Percentiles rank a stretch among this genome's conserved stretches.
Conservation (phyloP, 2,113 vertebrate genomes). For the Thalassarche chlororhynchos region DNA sequence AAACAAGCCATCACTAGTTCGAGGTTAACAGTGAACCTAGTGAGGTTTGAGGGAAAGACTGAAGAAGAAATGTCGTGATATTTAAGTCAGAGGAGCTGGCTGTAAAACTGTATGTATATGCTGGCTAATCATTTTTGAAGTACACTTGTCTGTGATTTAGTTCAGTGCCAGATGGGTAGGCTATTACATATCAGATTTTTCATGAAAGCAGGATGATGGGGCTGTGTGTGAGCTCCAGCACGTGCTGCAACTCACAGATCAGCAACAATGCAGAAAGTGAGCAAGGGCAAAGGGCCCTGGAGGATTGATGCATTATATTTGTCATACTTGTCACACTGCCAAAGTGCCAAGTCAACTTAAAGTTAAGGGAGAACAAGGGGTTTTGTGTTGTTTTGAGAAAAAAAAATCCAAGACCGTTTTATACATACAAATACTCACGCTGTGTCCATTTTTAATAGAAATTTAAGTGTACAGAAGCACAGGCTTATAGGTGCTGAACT, state of each 20-base stretch:
- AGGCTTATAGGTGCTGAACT: background rate
- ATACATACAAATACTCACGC: background rate
- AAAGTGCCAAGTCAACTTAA: background rate
- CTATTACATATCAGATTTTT: background rate
- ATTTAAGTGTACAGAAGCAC: background rate
- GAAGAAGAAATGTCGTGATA: constrained; percentile 13
- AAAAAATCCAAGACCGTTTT: background rate
- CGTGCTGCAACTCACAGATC: background rate
- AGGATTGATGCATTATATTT: background rate
- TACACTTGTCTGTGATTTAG: background rate
- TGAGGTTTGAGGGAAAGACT: constrained; percentile 25
- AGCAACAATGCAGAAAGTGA: background rate
- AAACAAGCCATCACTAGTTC: constrained; percentile 10
- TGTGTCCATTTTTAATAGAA: background rate
- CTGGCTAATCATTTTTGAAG: constrained; percentile 36
- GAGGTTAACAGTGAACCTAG: constrained; percentile 31
- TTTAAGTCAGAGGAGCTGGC: constrained; percentile 23
- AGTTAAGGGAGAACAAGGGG: background rate
- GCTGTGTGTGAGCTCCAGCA: background rate
- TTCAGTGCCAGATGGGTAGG: background rate
- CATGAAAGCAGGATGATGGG: background rate
- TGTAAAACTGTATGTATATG: constrained; percentile 6
- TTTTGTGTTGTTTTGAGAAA: background rate
- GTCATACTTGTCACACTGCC: background rate
- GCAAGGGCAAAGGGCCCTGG: background rate